Percentiles rank a stretch among this genome's conserved stretches.
Evolutionary conservation across 2,797 vertebrate genomes (phyloP).

Genomic region (Xenops minutus): DNA sequence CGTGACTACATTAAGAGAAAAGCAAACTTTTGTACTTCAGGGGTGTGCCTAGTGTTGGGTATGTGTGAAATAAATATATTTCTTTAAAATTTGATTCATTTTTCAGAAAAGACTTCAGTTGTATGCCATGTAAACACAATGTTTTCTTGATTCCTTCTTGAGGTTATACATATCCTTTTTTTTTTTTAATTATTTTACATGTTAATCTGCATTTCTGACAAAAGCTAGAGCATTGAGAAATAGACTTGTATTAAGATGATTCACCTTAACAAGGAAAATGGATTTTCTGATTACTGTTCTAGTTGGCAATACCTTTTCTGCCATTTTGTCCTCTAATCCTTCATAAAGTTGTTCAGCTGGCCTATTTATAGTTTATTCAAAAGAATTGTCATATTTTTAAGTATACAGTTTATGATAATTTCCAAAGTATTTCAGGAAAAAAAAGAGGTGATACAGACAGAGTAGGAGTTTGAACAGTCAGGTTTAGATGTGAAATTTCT

Average conservation of each 20-base stretch:
- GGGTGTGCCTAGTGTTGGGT: background rate
- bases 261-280: background rate
- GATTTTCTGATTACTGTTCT: background rate
- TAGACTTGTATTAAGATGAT: background rate
- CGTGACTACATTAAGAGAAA: background rate
- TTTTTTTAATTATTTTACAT: background rate
- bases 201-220: background rate
- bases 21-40: background rate
- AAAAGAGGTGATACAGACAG: background rate
- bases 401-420: background rate
- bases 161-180: background rate
- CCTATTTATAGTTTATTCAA: background rate
- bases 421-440: background rate
- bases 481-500: background rate
- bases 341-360: background rate
- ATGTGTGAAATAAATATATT: background rate
- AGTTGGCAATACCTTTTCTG: background rate
- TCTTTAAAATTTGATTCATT: background rate
- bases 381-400: background rate
- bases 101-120: background rate
- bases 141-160: background rate
- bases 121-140: background rate
- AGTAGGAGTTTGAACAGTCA: background rate
- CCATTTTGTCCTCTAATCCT: background rate
- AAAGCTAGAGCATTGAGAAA: background rate